Evolutionary conservation across 2,888 invertebrate species (phyloP).

Genomic region (Scelioninae gen. 1): DNA sequence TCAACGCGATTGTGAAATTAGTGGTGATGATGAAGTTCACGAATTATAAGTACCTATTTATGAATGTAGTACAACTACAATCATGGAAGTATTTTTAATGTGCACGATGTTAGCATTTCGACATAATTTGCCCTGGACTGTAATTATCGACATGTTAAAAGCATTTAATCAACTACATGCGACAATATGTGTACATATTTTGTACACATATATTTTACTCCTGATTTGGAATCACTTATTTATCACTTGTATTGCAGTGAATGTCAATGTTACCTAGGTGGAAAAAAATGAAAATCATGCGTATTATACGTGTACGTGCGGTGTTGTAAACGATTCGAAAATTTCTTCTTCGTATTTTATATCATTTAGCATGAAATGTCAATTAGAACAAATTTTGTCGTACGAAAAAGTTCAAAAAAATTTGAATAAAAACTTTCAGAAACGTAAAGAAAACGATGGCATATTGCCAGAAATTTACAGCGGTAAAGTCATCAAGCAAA

Average conservation of each 20-base stretch:
- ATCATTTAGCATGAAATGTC: slow-evolving; percentile 9
- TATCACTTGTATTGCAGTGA: slow-evolving; percentile 28
- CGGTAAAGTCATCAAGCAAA: slow-evolving; percentile 5
- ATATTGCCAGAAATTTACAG: slow-evolving; percentile 17
- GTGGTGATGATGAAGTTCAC: too few species aligned
- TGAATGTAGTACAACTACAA: slow-evolving; percentile 9
- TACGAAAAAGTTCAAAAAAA: slow-evolving; percentile 10
- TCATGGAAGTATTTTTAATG: slow-evolving; percentile 23
- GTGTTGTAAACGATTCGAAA: too few species aligned
- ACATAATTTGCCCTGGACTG: slow-evolving; percentile 25
- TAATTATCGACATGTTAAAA: slow-evolving; percentile 25
- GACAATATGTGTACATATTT: slow-evolving; percentile 28
- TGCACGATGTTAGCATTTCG: slow-evolving; percentile 26
- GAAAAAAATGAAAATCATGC: neutral
- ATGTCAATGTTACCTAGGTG: slow-evolving; percentile 12
- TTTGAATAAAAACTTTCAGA: slow-evolving; percentile 4
- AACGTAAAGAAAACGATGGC: neutral
- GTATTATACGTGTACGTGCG: neutral
- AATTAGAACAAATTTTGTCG: neutral
- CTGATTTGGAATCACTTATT: neutral
- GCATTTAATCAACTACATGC: slow-evolving; percentile 6
- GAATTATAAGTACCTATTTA: too few species aligned
- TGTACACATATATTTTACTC: slow-evolving; percentile 13
- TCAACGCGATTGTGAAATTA: too few species aligned
- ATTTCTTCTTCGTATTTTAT: neutral